Conservation (phyloP, 1,140 invertebrate species). For the Pissodes strobi region DNA sequence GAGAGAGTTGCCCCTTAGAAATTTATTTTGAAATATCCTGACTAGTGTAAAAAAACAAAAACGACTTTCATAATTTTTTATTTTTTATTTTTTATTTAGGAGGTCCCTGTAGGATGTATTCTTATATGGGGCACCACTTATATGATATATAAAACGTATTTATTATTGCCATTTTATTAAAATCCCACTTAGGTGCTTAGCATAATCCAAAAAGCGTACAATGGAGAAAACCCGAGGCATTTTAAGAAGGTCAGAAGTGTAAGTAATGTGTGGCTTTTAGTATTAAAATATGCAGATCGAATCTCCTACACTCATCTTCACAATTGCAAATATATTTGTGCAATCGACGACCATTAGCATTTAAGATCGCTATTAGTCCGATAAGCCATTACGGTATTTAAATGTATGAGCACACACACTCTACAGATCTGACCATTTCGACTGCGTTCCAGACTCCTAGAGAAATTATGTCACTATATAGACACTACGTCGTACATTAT, state of each 20-base stretch:
- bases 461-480: too few relatives aligned
- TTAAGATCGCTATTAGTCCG: slow-evolving; percentile 31
- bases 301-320: slow-evolving; percentile 9
- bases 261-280: slow-evolving; percentile 4
- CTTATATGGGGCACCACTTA: background rate
- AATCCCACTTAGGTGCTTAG: too few relatives aligned
- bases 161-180: too few relatives aligned
- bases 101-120: too few relatives aligned
- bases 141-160: too few relatives aligned
- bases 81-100: too few relatives aligned
- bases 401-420: slow-evolving; percentile 17
- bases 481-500: too few relatives aligned
- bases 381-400: slow-evolving; percentile 31
- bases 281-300: slow-evolving; percentile 2
- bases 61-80: too few relatives aligned
- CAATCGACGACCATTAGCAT: slow-evolving; percentile 35
- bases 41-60: too few relatives aligned
- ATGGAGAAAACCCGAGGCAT: background rate
- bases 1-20: too few relatives aligned
- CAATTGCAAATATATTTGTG: slow-evolving; percentile 35
- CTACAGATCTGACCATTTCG: slow-evolving; percentile 4
- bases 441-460: slow-evolving; percentile 18
- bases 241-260: slow-evolving; percentile 5
- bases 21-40: too few relatives aligned
- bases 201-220: too few relatives aligned